Percentiles rank a stretch among this genome's conserved stretches.
These are phyloP conservation scores for Centropyge bicolor DNA, from an alignment of 2,797 vertebrate genomes.

Conservation along the genomic window DNA sequence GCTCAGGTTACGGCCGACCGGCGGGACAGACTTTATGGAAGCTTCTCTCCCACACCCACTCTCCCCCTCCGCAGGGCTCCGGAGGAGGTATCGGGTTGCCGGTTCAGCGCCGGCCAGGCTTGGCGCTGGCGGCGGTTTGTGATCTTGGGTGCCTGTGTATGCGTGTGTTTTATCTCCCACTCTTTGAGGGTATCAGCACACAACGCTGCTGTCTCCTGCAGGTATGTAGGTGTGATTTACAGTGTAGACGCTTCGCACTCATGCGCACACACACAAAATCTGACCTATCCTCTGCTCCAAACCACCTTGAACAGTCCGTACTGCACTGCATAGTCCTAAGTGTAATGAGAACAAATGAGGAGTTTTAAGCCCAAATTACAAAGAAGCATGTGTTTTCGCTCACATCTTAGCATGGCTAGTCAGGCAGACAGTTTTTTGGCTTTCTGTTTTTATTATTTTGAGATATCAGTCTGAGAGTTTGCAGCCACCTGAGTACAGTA, in stretches of 20 bases:
- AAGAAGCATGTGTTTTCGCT: neutral
- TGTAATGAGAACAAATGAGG: constrained; percentile 28
- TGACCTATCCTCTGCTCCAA: constrained; percentile 47
- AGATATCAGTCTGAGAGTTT: constrained; percentile 11
- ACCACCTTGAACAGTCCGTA: constrained; percentile 35
- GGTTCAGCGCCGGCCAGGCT: constrained; percentile 82
- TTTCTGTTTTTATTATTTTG: constrained; percentile 3
- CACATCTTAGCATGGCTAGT: neutral
- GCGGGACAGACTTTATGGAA: constrained; percentile 84
- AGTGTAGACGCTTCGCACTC: constrained; percentile 62
- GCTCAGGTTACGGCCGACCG: constrained; percentile 82
- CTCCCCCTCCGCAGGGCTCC: constrained; percentile 79
- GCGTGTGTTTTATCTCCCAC: constrained; percentile 74
- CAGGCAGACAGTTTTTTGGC: neutral
- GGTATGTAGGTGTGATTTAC: constrained; percentile 84
- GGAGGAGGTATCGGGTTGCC: constrained; percentile 85
- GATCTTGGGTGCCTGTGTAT: constrained; percentile 73
- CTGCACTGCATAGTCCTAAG: constrained; percentile 6
- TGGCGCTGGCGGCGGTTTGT: constrained; percentile 82
- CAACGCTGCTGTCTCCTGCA: constrained; percentile 77
- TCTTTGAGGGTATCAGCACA: constrained; percentile 76
- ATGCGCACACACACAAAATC: constrained; percentile 46
- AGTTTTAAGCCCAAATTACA: constrained; percentile 25
- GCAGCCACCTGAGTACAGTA: neutral
- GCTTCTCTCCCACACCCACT: constrained; percentile 81